These are phyloP conservation scores for Percopsis transmontana DNA, from an alignment of 2,113 vertebrate species.

Conservation along the genomic window DNA sequence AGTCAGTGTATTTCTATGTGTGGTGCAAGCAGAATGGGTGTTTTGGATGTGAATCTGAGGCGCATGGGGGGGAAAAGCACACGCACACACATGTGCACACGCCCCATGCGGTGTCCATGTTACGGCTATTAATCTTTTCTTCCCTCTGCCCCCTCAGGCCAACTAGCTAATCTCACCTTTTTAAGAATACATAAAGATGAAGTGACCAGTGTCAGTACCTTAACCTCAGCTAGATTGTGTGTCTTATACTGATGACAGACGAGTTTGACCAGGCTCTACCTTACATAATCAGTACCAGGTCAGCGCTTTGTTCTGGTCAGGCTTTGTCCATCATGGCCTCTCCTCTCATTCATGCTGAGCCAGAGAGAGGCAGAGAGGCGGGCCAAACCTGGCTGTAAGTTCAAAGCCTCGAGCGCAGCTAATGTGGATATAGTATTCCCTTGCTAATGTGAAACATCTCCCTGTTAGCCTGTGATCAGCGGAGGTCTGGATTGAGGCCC, in stretches of 20 bases:
- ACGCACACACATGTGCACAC: no score
- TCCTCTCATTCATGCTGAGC: slow-evolving; percentile 57
- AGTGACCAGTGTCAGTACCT: slow-evolving; percentile 26
- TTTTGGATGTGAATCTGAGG: no score
- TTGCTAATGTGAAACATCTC: slow-evolving; percentile 72
- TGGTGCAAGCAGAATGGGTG: no score
- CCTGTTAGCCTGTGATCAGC: slow-evolving; percentile 67
- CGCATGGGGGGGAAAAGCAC: no score
- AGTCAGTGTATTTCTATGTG: no score
- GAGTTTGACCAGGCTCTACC: slow-evolving; percentile 51
- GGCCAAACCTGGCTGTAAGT: slow-evolving; percentile 59
- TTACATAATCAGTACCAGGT: slow-evolving; percentile 65
- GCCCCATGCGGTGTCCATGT: no score
- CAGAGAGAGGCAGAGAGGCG: slow-evolving; percentile 60
- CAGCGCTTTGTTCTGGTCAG: slow-evolving; percentile 47
- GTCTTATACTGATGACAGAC: slow-evolving; percentile 52
- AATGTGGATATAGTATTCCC: slow-evolving; percentile 65
- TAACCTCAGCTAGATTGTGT: slow-evolving; percentile 22
- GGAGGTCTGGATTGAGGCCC: slow-evolving; percentile 68
- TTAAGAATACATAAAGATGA: slow-evolving; percentile 22
- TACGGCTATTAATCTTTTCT: no score
- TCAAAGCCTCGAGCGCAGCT: slow-evolving; percentile 66
- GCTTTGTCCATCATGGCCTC: slow-evolving; percentile 60
- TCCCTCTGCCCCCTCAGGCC: background rate
- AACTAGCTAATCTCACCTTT: slow-evolving; percentile 53